These are phyloP conservation scores for Holotrichia oblita DNA, from an alignment of 1,140 invertebrate genomes.

Conservation along the genomic window DNA sequence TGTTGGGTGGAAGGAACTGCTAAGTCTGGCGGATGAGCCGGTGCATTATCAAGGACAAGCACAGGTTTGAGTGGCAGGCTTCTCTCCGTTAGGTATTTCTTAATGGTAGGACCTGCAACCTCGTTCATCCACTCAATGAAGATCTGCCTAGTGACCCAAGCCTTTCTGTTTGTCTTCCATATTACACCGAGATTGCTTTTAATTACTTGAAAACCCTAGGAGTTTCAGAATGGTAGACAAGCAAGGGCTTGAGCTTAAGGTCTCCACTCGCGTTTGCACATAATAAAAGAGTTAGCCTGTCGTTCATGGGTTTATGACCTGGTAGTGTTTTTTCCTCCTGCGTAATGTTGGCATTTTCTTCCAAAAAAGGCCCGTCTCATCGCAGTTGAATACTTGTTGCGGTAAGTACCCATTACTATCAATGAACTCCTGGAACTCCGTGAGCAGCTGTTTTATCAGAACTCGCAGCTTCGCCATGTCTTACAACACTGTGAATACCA, in stretches of 20 bases:
- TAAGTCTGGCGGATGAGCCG: no score
- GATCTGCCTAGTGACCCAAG: not conserved
- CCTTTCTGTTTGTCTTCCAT: not conserved
- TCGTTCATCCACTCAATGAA: constrained; percentile 21
- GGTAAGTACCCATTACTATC: constrained; percentile 51
- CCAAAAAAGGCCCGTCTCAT: constrained; percentile 61
- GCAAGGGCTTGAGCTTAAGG: constrained; percentile 60
- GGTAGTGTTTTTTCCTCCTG: constrained; percentile 43
- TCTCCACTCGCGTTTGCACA: constrained; percentile 56
- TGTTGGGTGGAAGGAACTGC: constrained; percentile 53
- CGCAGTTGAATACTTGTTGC: constrained; percentile 61
- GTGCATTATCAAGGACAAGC: constrained; percentile 57
- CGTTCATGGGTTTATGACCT: constrained; percentile 49
- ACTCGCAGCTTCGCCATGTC: constrained; percentile 46
- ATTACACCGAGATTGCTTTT: not conserved
- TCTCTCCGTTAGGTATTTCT: constrained; percentile 54
- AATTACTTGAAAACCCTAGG: constrained; percentile 47
- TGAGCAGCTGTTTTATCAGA: constrained; percentile 11
- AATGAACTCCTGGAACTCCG: not conserved
- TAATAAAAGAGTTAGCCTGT: constrained; percentile 55
- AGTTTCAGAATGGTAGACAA: constrained; percentile 58
- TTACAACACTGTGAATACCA: constrained; percentile 47
- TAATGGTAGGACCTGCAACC: constrained; percentile 53
- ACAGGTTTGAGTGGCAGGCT: constrained; percentile 44
- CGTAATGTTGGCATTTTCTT: constrained; percentile 57